Evolutionary conservation across 2,113 vertebrate genomes (phyloP).

Genomic region (Rhabdomys dilectus): DNA sequence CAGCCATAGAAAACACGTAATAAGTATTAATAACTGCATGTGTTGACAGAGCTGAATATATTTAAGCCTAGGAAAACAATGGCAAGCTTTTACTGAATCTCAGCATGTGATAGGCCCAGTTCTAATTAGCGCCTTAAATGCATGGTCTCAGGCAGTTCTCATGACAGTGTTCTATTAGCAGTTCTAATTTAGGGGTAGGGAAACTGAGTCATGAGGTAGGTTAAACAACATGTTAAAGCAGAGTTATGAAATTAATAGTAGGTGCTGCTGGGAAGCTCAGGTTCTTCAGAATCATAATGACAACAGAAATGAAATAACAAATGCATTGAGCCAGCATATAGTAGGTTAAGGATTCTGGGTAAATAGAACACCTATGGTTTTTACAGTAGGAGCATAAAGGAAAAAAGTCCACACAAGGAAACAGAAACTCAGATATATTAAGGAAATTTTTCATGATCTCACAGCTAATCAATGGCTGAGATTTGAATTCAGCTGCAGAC

Average conservation of each 20-base stretch:
- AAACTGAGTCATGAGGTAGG: conserved; percentile 16
- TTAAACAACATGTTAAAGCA: neutral
- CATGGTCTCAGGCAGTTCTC: neutral
- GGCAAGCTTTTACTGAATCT: neutral
- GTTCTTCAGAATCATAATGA: neutral
- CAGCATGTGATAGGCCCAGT: neutral
- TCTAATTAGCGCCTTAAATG: neutral
- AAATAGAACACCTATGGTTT: neutral
- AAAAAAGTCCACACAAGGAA: neutral
- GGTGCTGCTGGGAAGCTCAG: neutral
- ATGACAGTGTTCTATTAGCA: too few species aligned
- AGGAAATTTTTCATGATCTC: neutral
- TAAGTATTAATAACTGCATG: neutral
- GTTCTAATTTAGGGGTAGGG: neutral
- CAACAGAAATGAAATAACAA: neutral
- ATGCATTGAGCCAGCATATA: neutral
- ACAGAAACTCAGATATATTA: neutral
- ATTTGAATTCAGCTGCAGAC: neutral
- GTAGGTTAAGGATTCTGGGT: neutral
- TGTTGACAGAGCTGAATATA: neutral
- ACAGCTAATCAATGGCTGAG: neutral
- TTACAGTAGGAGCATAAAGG: neutral
- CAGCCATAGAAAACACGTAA: neutral
- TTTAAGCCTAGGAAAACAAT: neutral
- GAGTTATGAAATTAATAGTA: neutral